Evolutionary conservation across 2,888 invertebrate genomes (phyloP).

Genomic region (Junonia oenone): DNA sequence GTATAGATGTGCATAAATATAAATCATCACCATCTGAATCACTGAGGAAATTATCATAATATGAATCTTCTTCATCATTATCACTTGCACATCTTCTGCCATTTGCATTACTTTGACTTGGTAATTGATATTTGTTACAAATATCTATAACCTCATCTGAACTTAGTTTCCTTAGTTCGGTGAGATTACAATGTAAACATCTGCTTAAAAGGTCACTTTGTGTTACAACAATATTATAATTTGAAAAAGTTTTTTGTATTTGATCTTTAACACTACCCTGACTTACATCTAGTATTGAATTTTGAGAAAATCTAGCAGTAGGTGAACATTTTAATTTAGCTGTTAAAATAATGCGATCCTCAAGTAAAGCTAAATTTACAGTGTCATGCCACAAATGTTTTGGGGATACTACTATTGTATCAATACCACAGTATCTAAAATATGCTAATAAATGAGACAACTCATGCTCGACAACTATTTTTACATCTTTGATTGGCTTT

Average conservation of each 20-base stretch:
- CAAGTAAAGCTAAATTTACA: slow-evolving; percentile 58
- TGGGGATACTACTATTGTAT: slow-evolving; percentile 83
- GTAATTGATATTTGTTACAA: slow-evolving; percentile 43
- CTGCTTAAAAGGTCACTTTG: slow-evolving; percentile 84
- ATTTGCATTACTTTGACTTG: slow-evolving; percentile 27
- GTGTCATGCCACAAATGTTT: slow-evolving; percentile 64
- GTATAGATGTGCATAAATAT: slow-evolving; percentile 40
- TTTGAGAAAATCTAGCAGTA: slow-evolving; percentile 72
- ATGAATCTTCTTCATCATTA: slow-evolving; percentile 47
- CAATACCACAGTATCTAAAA: slow-evolving; percentile 74
- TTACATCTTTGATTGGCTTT: slow-evolving; percentile 46
- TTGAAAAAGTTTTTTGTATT: slow-evolving; percentile 81
- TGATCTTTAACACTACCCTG: slow-evolving; percentile 80
- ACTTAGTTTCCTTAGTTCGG: slow-evolving; percentile 45
- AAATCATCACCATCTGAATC: slow-evolving; percentile 62
- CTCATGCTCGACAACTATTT: slow-evolving; percentile 54
- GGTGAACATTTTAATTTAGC: slow-evolving; percentile 74
- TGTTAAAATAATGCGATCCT: slow-evolving; percentile 54
- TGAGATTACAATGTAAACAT: slow-evolving; percentile 82
- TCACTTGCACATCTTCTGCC: slow-evolving; percentile 34
- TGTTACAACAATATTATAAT: slow-evolving; percentile 82
- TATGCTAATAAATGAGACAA: slow-evolving; percentile 51
- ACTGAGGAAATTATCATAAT: slow-evolving; percentile 59
- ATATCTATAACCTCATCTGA: slow-evolving; percentile 48
- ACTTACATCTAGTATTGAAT: slow-evolving; percentile 76